These are phyloP conservation scores for Epizoanthus rinbou DNA, from an alignment of 92 coral and sea anemone species.

Conservation along the genomic window DNA sequence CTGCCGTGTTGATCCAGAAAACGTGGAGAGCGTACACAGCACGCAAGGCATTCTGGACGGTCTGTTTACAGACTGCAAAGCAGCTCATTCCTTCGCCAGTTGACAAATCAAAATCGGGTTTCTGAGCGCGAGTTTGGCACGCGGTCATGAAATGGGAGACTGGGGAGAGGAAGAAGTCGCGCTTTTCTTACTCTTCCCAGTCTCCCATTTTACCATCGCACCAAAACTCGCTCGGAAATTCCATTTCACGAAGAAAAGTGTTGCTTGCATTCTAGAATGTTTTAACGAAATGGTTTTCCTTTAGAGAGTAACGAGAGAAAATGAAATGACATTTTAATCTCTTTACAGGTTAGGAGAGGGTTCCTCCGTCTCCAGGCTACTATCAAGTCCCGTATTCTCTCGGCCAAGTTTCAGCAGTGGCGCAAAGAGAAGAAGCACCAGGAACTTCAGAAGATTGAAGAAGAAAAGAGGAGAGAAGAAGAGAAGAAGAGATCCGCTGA, in stretches of 20 bases:
- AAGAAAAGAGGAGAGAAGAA: conserved; percentile 48
- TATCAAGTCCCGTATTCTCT: conserved; percentile 54
- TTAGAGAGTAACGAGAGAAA: too few relatives aligned
- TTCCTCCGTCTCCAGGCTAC: conserved; percentile 77
- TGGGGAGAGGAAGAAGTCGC: too few relatives aligned
- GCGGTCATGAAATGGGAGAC: too few relatives aligned
- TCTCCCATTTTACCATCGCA: too few relatives aligned
- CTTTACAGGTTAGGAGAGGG: conserved; percentile 47
- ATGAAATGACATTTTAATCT: neutral
- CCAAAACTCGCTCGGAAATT: too few relatives aligned
- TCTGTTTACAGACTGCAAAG: conserved; percentile 19
- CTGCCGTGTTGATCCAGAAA: conserved; percentile 77
- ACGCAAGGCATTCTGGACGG: conserved; percentile 67
- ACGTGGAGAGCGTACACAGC: conserved; percentile 81
- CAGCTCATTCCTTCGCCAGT: too few relatives aligned
- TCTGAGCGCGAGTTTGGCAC: too few relatives aligned
- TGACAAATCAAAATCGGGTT: too few relatives aligned
- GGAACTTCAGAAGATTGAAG: conserved; percentile 35
- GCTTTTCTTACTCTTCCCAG: too few relatives aligned
- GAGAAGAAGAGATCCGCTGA: conserved; percentile 56
- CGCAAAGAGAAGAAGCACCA: conserved; percentile 51
- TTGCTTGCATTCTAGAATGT: too few relatives aligned
- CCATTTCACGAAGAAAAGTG: too few relatives aligned
- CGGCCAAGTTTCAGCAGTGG: conserved; percentile 50
- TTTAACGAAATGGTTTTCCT: too few relatives aligned